Conservation (phyloP, 2,797 vertebrate species). For the Meriones psammophilus region DNA sequence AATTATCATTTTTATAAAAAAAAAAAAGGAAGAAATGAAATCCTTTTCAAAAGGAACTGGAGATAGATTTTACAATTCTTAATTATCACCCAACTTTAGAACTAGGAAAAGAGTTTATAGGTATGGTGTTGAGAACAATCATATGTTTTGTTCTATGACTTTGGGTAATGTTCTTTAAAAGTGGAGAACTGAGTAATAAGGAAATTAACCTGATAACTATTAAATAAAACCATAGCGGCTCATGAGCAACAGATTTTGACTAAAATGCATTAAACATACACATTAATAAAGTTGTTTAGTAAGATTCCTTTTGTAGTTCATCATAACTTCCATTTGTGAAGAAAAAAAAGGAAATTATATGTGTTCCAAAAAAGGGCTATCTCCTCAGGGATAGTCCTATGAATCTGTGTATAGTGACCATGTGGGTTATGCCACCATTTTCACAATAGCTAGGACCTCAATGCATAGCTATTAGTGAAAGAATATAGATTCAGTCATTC, state of each 20-base stretch:
- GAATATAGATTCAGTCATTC: constrained; percentile 27
- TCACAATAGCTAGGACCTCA: background rate
- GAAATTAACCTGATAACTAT: background rate
- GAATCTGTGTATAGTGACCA: background rate
- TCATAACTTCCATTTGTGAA: background rate
- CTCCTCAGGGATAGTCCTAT: background rate
- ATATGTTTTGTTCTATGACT: background rate
- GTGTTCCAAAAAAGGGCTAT: background rate
- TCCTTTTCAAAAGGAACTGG: constrained; percentile 23
- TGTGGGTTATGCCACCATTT: background rate
- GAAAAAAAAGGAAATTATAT: background rate
- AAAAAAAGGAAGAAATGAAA: constrained; percentile 8
- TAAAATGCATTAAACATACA: background rate
- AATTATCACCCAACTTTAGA: background rate
- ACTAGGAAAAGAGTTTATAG: background rate
- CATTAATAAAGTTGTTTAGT: background rate
- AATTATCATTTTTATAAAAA: constrained; percentile 31
- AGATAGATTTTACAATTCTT: background rate
- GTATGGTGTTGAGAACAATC: background rate
- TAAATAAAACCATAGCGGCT: background rate
- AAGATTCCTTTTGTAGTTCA: background rate
- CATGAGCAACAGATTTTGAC: background rate
- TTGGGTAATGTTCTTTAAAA: background rate
- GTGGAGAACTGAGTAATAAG: background rate
- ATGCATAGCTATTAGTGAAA: constrained; percentile 19